Conservation (phyloP, 37 sponge, comb jelly and placozoan genomes). For the Hexactinellida sp. region DNA sequence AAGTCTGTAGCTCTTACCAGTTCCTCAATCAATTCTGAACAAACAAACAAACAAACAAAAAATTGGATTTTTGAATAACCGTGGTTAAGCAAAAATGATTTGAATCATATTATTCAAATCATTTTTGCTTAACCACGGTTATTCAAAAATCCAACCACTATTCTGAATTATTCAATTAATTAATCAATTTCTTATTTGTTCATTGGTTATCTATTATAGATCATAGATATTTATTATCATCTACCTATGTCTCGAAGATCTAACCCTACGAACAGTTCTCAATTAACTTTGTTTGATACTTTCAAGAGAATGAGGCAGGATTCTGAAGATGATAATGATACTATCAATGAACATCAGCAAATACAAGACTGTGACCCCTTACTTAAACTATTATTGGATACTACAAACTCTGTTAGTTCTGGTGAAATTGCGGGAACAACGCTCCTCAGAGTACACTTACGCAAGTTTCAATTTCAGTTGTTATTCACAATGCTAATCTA, state of each 20-base stretch:
- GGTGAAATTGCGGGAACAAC: not conserved
- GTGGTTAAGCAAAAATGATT: no score
- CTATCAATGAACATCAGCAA: not conserved
- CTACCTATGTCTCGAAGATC: not conserved
- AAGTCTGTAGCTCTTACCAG: no score
- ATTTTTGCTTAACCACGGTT: no score
- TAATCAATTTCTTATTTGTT: no score
- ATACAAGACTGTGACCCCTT: not conserved
- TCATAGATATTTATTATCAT: not conserved
- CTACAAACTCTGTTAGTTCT: not conserved
- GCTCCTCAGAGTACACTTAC: not conserved
- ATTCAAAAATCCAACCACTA: no score
- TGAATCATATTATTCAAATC: no score
- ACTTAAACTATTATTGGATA: not conserved
- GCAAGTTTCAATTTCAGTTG: not conserved
- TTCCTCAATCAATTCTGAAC: no score
- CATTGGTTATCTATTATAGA: no score
- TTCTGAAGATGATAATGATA: not conserved
- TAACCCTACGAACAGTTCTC: not conserved
- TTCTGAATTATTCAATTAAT: no score
- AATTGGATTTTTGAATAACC: no score
- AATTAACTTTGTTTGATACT: not conserved
- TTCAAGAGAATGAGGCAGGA: not conserved
- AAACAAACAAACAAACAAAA: no score
- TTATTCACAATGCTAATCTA: not conserved